A percentile compares a stretch with the other conserved stretches of the same genome.
Evolutionary conservation across 2,888 invertebrate species (phyloP).

Genomic region (Litoditis marina): DNA sequence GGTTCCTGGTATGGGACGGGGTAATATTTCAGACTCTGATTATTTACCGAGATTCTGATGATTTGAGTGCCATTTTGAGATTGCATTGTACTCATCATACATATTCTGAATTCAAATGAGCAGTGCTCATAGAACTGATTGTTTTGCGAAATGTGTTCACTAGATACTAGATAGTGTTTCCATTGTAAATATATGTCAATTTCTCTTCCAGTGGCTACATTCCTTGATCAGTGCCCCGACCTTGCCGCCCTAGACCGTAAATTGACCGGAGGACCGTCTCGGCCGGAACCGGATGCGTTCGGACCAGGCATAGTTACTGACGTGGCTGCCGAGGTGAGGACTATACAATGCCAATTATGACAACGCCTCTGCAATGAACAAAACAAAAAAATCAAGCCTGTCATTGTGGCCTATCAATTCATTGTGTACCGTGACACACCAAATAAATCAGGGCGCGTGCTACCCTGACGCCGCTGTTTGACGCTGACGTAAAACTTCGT

Average conservation of each 20-base stretch:
- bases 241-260: constrained; percentile 36
- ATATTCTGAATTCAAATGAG: too few species aligned
- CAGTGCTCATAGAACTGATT: too few species aligned
- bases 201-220: constrained; percentile 34
- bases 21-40: too few species aligned
- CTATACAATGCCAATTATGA: background rate
- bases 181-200: background rate
- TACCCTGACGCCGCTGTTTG: background rate
- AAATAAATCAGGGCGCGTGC: too few species aligned
- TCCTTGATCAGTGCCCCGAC: constrained; percentile 45
- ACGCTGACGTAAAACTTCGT: too few species aligned
- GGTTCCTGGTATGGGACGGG: too few species aligned
- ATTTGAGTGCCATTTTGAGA: too few species aligned
- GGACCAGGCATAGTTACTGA: constrained; percentile 12
- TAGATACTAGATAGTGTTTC: too few species aligned
- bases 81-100: too few species aligned
- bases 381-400: background rate
- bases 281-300: constrained; percentile 5
- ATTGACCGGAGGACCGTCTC: constrained; percentile 1
- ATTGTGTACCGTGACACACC: too few species aligned
- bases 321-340: constrained; percentile 15
- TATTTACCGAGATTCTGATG: too few species aligned
- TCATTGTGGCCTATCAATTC: background rate
- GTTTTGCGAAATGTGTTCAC: too few species aligned
- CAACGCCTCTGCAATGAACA: background rate